Evolutionary conservation across 1,140 invertebrate species (phyloP), one percentile per base, ranked within the genome.

Genomic region (Atta cephalotes): DNA sequence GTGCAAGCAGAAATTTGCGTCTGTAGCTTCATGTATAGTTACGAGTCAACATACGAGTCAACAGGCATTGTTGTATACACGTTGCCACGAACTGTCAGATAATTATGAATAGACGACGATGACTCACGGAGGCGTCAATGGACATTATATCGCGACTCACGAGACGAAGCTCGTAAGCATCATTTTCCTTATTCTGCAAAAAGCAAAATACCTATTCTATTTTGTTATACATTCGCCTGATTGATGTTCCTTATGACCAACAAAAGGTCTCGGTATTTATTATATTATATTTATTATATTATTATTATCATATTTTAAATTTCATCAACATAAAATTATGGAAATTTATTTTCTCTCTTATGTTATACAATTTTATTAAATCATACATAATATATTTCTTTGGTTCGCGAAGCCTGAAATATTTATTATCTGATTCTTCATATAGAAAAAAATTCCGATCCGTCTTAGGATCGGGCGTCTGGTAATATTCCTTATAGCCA

Each of bases 71-170:
- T 82, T 25, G 16, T n/a, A 21, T 35, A 25, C 4, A 53, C 45
- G 58, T 63, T 25, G n/a, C 31, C 21, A 25, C 10, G 79, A 71
- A 58, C 10, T 71, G 79, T 81, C 49, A 51, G 66, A 71, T 81
- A 2, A 21, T 71, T 60, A 60, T 76, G 70, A 35, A 84, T 31
- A 85, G 45, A 16, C 14, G 14, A 39, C 58, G 58, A 49, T 85
- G 58, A 77, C 25, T 85, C 81, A 77, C 14, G 58, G 1, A 65
- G 45, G 58, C 58, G 45, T 85, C 58, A 77, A 85, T 77, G 81
- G 21, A 85, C 58, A 63, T 77, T 21, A 77, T 25, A 35, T 53
- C 7, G 35, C 18, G 39, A 45, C 9, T 12, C 39, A 45, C 39
- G 78, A 39, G 28, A 84, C 28, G 45, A 74, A 21, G 49, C 10